These are phyloP conservation scores for Capitella teleta DNA, from an alignment of 1,140 invertebrate genomes.

Conservation along the genomic window DNA sequence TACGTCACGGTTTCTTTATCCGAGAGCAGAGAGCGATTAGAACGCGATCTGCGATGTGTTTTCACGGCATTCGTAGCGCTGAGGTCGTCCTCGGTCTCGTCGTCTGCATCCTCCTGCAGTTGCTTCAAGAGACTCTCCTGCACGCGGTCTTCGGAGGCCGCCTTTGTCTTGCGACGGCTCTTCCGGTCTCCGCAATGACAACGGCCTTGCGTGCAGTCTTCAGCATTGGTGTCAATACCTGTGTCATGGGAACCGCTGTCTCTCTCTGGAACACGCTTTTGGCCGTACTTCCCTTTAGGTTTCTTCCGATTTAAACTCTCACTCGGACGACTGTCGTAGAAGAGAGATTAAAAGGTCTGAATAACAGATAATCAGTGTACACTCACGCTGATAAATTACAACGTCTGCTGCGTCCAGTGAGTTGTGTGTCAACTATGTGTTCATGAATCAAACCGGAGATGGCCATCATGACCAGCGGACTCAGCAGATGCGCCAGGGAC, in stretches of 20 bases:
- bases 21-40: no score
- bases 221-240: not conserved
- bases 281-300: no score
- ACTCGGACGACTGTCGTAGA: no score
- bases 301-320: no score
- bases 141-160: not conserved
- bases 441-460: not conserved
- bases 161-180: no score
- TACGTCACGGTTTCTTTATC: not conserved
- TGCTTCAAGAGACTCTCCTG: not conserved
- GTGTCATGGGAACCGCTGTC: not conserved
- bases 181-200: no score
- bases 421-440: not conserved
- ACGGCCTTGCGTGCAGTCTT: no score
- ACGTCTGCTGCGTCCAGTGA: no score
- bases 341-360: no score
- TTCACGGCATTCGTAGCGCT: not conserved
- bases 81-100: not conserved
- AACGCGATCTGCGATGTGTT: not conserved
- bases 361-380: no score
- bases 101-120: not conserved
- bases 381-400: no score
- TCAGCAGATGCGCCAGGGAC: not conserved
- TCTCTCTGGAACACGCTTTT: no score
- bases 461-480: conserved; percentile 1